Evolutionary conservation across 2,797 vertebrate genomes (phyloP).

Genomic region (Helarctos malayanus): DNA sequence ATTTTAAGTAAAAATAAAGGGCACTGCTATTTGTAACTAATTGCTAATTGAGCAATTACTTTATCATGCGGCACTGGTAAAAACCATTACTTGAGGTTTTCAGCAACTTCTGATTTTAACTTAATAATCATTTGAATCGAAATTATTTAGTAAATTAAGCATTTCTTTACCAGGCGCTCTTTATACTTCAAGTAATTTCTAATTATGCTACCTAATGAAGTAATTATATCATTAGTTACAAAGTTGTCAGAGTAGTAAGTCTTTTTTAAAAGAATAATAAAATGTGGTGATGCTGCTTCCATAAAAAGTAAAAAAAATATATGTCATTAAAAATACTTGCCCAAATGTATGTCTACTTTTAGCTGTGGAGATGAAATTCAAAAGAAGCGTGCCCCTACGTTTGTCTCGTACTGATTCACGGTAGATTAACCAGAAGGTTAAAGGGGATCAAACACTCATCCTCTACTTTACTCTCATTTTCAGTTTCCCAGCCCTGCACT

Average conservation of each 20-base stretch:
- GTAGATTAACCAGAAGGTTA: conserved; percentile 60
- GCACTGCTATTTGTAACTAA: conserved; percentile 78
- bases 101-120: conserved; percentile 82
- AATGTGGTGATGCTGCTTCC: conserved; percentile 34
- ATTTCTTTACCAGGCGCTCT: conserved; percentile 81
- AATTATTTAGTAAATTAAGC: conserved; percentile 84
- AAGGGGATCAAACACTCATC: conserved; percentile 33
- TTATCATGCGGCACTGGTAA: conserved; percentile 73
- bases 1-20: conserved; percentile 84
- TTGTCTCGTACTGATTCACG: conserved; percentile 3
- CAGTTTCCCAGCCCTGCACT: background rate
- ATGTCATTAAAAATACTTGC: background rate
- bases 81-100: conserved; percentile 77
- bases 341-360: background rate
- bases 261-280: conserved; percentile 69
- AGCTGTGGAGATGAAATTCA: background rate
- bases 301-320: conserved; percentile 52
- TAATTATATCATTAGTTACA: conserved; percentile 83
- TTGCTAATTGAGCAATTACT: conserved; percentile 84
- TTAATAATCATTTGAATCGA: conserved; percentile 81
- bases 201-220: conserved; percentile 83
- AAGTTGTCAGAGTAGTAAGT: conserved; percentile 66
- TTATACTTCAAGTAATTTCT: conserved; percentile 83
- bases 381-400: background rate
- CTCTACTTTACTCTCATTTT: conserved; percentile 26